phyloP scores from a whole-genome alignment of 2,113 vertebrate genomes.

The Aspidoscelis tigris region DNA sequence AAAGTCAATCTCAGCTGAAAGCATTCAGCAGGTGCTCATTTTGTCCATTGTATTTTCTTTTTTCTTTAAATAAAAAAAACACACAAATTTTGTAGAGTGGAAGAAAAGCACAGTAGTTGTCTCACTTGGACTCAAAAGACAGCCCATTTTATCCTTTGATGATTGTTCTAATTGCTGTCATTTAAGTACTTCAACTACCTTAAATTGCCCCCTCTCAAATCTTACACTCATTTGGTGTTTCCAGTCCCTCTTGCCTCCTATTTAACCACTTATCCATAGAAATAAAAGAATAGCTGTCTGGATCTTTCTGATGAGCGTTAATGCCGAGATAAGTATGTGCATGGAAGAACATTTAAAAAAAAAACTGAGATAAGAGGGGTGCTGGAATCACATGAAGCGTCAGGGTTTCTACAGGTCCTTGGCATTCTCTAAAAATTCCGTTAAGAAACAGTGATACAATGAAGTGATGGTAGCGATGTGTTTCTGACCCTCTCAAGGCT shows the following conservation, averaged over 20 bases:
- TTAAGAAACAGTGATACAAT: background rate
- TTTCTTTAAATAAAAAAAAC: conserved; percentile 35
- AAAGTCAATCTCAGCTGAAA: background rate
- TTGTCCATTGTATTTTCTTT: conserved; percentile 12
- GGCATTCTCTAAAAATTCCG: background rate
- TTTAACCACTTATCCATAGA: conserved; percentile 45
- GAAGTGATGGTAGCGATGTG: background rate
- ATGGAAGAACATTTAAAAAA: conserved; percentile 31
- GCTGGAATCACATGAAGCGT: conserved; percentile 20
- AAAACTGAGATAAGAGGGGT: background rate
- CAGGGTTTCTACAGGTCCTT: conserved; percentile 1
- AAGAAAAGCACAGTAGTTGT: conserved; percentile 26
- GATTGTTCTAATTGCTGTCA: conserved; percentile 43
- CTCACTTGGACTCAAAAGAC: conserved; percentile 28
- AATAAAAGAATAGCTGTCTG: conserved; percentile 42
- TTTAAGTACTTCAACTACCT: conserved; percentile 42
- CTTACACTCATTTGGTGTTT: conserved; percentile 37
- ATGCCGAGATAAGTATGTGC: conserved; percentile 21
- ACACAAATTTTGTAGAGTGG: conserved; percentile 42
- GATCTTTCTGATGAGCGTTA: conserved; percentile 47
- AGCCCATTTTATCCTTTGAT: conserved; percentile 33
- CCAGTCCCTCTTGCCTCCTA: conserved; percentile 11
- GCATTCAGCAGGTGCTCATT: conserved; percentile 12
- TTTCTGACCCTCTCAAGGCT: background rate
- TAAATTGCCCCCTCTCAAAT: conserved; percentile 18